Base-by-base conservation (phyloP, 2,888 invertebrate genomes). In the Allolobophora icterica region DNA sequence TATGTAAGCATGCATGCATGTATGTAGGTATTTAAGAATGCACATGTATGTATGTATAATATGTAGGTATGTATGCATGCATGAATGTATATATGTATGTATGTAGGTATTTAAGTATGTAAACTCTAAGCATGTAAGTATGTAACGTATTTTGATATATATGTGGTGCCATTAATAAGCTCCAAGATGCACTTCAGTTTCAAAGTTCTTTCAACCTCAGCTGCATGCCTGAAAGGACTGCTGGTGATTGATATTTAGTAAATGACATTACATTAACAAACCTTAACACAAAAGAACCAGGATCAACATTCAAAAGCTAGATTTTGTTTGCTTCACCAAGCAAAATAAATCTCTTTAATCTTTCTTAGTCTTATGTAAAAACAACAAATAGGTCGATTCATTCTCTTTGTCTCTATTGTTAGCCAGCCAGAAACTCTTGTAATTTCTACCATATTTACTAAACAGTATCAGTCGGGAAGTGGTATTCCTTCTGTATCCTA, bases 391-490 rank as follows among this genome's bases (percentile, higher is more conserved):
- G n/a, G 30, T 71, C n/a, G 8, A 8, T 71, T 71, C 6, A 1
- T n/a, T n/a, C 30, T n/a, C 71, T n/a, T n/a, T 11, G 13, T 71
- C 8, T n/a, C 30, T 11, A 71, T 71, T 71, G 71, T n/a, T 17
- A 71, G 30, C 13, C 30, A n/a, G 71, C 11, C 71, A n/a, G 71
- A 71, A 8, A n/a, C 30, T 71, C n/a, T 11, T 11, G 71, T 30
- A 13, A 71, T 71, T 71, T 71, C 71, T n/a, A 71, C n/a, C n/a
- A n/a, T 71, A n/a, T 71, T 71, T n/a, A 71, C n/a, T 71, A 71
- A 71, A 71, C 71, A 71, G n/a, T 71, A n/a, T n/a, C 71, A 71
- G 71, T 71, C 11, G 71, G 30, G 71, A 52, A 21, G 19, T 21
- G 52, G 52, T 21, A 52, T 24, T 24, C 52, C 17, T 4, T 52